phyloP scores from a whole-genome alignment of 2,888 invertebrate genomes.

The Halictus quadricinctus region DNA sequence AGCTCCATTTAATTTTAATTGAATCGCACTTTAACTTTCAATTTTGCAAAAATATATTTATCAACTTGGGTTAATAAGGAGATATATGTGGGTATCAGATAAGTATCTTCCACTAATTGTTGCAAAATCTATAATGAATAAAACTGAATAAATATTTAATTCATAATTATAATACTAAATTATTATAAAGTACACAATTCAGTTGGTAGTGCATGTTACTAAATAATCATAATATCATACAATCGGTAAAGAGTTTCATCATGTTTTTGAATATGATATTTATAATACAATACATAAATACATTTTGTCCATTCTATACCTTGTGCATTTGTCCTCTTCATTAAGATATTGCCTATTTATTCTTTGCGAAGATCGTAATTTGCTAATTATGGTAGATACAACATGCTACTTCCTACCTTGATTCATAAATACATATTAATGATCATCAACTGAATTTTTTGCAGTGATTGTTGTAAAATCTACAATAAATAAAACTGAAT shows the following conservation, averaged over 20 bases:
- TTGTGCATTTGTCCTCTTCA: background rate
- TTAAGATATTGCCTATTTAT: background rate
- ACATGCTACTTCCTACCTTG: background rate
- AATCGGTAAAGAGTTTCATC: conserved; percentile 42
- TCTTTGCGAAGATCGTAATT: too few species aligned
- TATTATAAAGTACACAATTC: conserved; percentile 24
- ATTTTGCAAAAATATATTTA: background rate
- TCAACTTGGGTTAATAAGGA: background rate
- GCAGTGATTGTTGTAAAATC: background rate
- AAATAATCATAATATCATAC: conserved; percentile 60
- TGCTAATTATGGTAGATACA: background rate
- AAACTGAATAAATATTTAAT: background rate
- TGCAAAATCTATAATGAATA: conserved; percentile 13
- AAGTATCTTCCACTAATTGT: background rate
- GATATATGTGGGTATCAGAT: background rate
- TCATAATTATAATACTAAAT: background rate
- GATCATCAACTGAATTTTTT: too few species aligned
- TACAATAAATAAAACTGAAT: conserved; percentile 20
- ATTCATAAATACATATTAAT: background rate
- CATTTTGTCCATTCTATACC: background rate
- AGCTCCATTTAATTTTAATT: background rate
- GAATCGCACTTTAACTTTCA: background rate
- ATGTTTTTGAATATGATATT: background rate
- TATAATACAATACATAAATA: background rate
- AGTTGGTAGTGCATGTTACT: conserved; percentile 67